Evolutionary conservation across 1,140 invertebrate genomes (phyloP), one percentile per base, ranked within the genome.

Genomic region (Prorops nasuta): DNA sequence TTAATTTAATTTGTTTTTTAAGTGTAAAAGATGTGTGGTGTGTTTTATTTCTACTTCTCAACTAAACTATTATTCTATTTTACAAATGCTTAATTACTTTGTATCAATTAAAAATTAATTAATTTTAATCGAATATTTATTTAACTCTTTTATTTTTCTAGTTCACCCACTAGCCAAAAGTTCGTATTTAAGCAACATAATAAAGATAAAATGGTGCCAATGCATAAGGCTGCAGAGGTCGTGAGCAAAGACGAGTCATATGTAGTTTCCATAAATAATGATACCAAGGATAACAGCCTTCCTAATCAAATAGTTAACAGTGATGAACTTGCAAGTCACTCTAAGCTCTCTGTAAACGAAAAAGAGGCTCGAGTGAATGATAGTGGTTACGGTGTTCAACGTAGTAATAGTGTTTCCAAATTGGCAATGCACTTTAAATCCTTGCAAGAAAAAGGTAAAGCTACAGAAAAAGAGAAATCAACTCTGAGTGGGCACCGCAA

Each of bases 371-470:
- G 34, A 12, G 31, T 34, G 16, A 10, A 20, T 4, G 22, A 15
- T 10, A 37, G 28, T 7, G 18, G 14, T 14, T 21, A 38, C 9
- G 45, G 43, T 15, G 8, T 58, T 17, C 44, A 50, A 17, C 39
- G 36, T 21, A 56, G 49, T 3, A 63, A 52, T n/a, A 65, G 56
- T 28, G 65, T 67, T 14, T 63, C 64, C 12, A 51, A 59, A 53
- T 56, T 67, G 40, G 54, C 66, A n/a, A 44, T 58, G 35, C 60
- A 63, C n/a, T 67, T 67, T 34, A 65, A 60, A 41, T 17, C 35
- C 16, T 17, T 64, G 10, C 60, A 65, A 21, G 62, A 66, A 12
- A 57, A 49, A 24, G 56, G 40, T 14, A 64, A 41, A 6, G n/a
- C 21, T 16, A 22, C 43, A n/a, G 35, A 18, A 17, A 46, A 50